Conservation (phyloP, 2,797 vertebrate genomes). For the Anniella stebbinsi region DNA sequence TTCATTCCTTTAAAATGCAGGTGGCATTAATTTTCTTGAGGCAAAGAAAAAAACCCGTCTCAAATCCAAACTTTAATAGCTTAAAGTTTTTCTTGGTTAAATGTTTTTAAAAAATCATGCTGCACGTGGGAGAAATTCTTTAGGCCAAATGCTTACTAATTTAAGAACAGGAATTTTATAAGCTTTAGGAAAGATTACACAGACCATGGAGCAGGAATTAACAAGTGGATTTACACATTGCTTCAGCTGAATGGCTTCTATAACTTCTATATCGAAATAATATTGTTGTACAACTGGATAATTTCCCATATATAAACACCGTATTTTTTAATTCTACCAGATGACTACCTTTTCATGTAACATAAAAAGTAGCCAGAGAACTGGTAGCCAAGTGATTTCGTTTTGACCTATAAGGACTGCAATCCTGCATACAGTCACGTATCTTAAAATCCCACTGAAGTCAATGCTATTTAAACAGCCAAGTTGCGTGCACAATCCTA, state of each 20-base stretch:
- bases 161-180: conserved; percentile 33
- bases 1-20: conserved; percentile 18
- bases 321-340: background rate
- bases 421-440: background rate
- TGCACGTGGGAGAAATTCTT: conserved; percentile 13
- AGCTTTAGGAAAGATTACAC: conserved; percentile 39
- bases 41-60: background rate
- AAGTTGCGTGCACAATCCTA: conserved; percentile 35
- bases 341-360: background rate
- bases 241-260: conserved; percentile 55
- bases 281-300: background rate
- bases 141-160: conserved; percentile 28
- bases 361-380: background rate
- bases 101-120: background rate
- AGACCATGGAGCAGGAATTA: conserved; percentile 36
- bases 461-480: background rate
- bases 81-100: conserved; percentile 11
- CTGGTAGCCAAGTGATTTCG: background rate
- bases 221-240: conserved; percentile 5
- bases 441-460: background rate
- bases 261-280: conserved; percentile 57
- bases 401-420: background rate
- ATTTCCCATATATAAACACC: background rate
- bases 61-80: background rate
- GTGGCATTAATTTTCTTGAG: fast-evolving